A percentile compares a stretch with the other conserved stretches of the same genome.
Evolutionary conservation across 2,797 vertebrate genomes (phyloP).

Genomic region (Chromis chromis): DNA sequence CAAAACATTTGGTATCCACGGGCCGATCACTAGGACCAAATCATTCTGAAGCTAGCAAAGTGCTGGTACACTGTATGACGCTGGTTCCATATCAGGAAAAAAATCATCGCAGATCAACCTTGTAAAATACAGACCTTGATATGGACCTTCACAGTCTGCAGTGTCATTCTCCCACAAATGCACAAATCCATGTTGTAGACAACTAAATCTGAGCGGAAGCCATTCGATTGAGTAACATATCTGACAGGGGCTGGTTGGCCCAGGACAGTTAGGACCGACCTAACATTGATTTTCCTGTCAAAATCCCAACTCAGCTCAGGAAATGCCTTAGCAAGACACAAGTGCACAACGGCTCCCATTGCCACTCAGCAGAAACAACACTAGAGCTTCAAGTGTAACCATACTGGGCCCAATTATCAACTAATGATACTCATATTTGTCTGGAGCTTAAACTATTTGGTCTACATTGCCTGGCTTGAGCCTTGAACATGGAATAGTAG

Average conservation of each 20-base stretch:
- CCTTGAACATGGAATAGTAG: background rate
- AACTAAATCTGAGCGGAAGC: slow-evolving; percentile 30
- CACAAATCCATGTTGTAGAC: slow-evolving; percentile 32
- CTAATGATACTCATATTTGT: background rate
- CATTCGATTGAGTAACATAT: slow-evolving; percentile 12
- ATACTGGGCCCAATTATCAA: background rate
- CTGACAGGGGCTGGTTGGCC: slow-evolving; percentile 4
- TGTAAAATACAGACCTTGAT: slow-evolving; percentile 61
- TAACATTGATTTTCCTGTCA: slow-evolving; percentile 10
- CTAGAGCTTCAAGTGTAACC: slow-evolving; percentile 20
- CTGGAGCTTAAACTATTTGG: slow-evolving; percentile 20
- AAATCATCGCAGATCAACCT: slow-evolving; percentile 25
- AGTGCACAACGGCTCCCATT: slow-evolving; percentile 2
- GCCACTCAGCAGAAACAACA: slow-evolving; percentile 27
- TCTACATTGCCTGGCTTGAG: slow-evolving; percentile 1
- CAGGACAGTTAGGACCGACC: background rate
- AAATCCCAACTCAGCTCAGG: slow-evolving; percentile 24
- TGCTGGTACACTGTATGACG: slow-evolving; percentile 35
- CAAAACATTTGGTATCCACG: slow-evolving; percentile 60
- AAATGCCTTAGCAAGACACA: slow-evolving; percentile 33
- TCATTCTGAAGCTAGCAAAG: slow-evolving; percentile 48
- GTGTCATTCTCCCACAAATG: slow-evolving; percentile 2
- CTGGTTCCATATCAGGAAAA: slow-evolving; percentile 38
- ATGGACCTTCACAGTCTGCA: slow-evolving; percentile 54
- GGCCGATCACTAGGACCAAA: slow-evolving; percentile 23